A percentile compares a stretch with the other conserved stretches of the same genome.
Conservation (phyloP, 2,113 vertebrate species). For the Takifugu flavidus region DNA sequence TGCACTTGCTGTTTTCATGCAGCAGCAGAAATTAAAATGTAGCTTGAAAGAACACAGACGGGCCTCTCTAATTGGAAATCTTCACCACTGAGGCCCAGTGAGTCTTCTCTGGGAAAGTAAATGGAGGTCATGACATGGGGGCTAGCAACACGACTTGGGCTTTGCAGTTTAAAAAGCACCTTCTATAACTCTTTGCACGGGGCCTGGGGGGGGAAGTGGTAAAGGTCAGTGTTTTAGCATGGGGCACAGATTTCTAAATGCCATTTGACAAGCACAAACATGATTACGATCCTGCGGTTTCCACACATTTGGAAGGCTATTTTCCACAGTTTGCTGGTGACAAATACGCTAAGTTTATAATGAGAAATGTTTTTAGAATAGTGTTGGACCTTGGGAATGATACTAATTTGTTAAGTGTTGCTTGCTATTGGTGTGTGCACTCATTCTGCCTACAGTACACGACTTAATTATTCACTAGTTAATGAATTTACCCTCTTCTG, state of each 20-base stretch:
- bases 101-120: conserved; percentile 64
- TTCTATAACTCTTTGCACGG: conserved; percentile 64
- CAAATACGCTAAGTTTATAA: conserved; percentile 41
- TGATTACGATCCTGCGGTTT: conserved; percentile 50
- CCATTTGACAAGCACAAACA: conserved; percentile 65
- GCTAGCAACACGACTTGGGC: conserved; percentile 60
- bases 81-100: conserved; percentile 63
- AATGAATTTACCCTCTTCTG: conserved; percentile 68
- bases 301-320: conserved; percentile 40
- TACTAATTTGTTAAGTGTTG: conserved; percentile 52
- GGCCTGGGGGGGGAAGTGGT: conserved; percentile 45
- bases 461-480: conserved; percentile 67
- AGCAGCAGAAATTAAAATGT: conserved; percentile 63
- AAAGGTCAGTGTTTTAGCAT: conserved; percentile 67
- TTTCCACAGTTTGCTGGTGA: conserved; percentile 44
- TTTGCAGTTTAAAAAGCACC: conserved; percentile 68
- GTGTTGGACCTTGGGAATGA: conserved; percentile 51
- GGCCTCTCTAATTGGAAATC: conserved; percentile 70
- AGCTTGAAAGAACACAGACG: conserved; percentile 56
- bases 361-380: conserved; percentile 36
- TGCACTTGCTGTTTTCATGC: conserved; percentile 4
- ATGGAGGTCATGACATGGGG: conserved; percentile 69
- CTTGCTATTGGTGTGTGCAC: conserved; percentile 31
- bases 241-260: conserved; percentile 67
- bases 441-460: conserved; percentile 51